phyloP scores from a whole-genome alignment of 2,113 vertebrate genomes.

The Calidris pugnax region DNA sequence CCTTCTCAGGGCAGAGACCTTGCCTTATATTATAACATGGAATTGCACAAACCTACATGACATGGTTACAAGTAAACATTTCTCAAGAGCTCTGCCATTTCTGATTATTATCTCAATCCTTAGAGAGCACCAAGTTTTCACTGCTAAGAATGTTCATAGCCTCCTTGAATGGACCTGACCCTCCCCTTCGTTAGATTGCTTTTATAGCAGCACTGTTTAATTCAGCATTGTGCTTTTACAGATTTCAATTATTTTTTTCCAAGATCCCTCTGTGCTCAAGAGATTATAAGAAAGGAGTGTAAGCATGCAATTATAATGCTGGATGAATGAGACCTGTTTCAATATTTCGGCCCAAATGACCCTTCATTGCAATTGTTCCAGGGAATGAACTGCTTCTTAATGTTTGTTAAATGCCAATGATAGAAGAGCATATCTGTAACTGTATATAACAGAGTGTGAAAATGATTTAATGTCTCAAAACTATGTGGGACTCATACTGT shows the following conservation, averaged over 20 bases:
- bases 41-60: not conserved
- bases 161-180: not conserved
- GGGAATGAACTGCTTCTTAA: not conserved
- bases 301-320: conserved; percentile 23
- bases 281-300: not conserved
- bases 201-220: not conserved
- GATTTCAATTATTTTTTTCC: conserved; percentile 11
- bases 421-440: not conserved
- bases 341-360: conserved; percentile 1
- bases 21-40: not conserved
- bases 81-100: not conserved
- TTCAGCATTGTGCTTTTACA: not conserved
- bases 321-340: not conserved
- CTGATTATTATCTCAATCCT: not conserved
- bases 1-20: not conserved
- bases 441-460: not conserved
- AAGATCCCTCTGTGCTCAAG: not conserved
- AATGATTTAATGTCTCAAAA: conserved; percentile 35
- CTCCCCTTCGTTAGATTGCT: not conserved
- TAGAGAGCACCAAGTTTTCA: not conserved
- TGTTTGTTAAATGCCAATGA: not conserved
- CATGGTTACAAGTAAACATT: not conserved
- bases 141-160: not conserved
- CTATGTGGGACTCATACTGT: not conserved
- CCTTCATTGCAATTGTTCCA: not conserved